phyloP scores from a whole-genome alignment of 2,113 vertebrate genomes.

The Gracilinanus agilis region DNA sequence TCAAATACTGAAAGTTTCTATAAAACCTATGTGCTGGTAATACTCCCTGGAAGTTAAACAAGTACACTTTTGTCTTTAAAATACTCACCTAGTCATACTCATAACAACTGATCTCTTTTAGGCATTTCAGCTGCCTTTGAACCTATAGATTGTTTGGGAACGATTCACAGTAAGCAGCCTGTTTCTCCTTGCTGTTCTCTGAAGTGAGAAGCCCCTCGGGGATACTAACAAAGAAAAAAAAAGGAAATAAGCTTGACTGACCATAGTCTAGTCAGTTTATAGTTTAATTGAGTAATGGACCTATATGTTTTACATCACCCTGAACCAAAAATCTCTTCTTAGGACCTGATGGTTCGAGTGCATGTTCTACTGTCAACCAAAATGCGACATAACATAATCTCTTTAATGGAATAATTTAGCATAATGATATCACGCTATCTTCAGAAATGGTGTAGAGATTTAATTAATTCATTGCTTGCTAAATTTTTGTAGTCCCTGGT shows the following conservation, averaged over 20 bases:
- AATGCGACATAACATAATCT: constrained; percentile 51
- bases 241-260: constrained; percentile 57
- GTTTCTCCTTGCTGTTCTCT: constrained; percentile 71
- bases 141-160: constrained; percentile 74
- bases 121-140: constrained; percentile 74
- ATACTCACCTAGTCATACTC: constrained; percentile 67
- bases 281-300: constrained; percentile 63
- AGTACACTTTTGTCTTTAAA: constrained; percentile 74
- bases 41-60: constrained; percentile 67
- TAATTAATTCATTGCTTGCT: constrained; percentile 11
- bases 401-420: constrained; percentile 34
- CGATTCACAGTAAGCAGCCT: constrained; percentile 76
- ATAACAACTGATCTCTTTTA: constrained; percentile 73
- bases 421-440: constrained; percentile 29
- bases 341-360: constrained; percentile 56
- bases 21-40: constrained; percentile 25
- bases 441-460: not conserved
- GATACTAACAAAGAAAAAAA: constrained; percentile 57
- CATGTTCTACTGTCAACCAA: constrained; percentile 31
- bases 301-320: constrained; percentile 52
- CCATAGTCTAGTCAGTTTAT: constrained; percentile 46
- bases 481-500: constrained; percentile 17
- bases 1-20: constrained; percentile 62
- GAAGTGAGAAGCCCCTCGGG: constrained; percentile 71
- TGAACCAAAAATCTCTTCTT: constrained; percentile 52